These are phyloP conservation scores for Macaria notata DNA, from an alignment of 2,888 invertebrate genomes.

Conservation along the genomic window DNA sequence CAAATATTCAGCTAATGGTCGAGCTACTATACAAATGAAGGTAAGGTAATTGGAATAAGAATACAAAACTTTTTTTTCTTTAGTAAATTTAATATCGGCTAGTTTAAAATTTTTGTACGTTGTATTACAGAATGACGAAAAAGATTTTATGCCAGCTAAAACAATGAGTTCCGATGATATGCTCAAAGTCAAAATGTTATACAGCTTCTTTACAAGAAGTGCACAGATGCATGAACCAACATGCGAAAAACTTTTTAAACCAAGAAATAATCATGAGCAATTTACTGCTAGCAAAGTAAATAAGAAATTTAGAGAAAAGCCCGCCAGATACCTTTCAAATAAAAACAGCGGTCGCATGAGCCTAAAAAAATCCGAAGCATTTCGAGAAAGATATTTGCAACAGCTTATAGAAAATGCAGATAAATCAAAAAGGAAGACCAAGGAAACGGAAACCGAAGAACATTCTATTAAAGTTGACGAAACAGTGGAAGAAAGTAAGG, in stretches of 20 bases:
- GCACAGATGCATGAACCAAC: constrained; percentile 36
- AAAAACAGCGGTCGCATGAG: too few relatives aligned
- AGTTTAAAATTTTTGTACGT: too few relatives aligned
- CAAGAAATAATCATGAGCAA: constrained; percentile 38
- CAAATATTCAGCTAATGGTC: constrained; percentile 55
- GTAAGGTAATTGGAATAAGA: constrained; percentile 32
- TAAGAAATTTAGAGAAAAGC: not conserved
- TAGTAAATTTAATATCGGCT: too few relatives aligned
- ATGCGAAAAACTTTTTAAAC: constrained; percentile 53
- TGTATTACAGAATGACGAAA: constrained; percentile 16
- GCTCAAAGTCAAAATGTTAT: constrained; percentile 58
- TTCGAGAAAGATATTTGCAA: not conserved
- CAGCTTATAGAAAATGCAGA: not conserved
- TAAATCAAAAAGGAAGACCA: not conserved
- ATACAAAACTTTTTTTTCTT: too few relatives aligned
- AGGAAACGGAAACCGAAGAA: not conserved
- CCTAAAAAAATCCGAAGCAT: constrained; percentile 3
- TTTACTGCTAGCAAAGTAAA: constrained; percentile 9
- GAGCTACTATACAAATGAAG: constrained; percentile 49
- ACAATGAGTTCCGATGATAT: constrained; percentile 48
- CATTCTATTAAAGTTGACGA: not conserved
- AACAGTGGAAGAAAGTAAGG: not conserved
- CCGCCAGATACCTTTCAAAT: constrained; percentile 1
- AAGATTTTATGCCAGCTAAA: constrained; percentile 22
- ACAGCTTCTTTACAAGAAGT: constrained; percentile 49